phyloP scores from a whole-genome alignment of 2,888 invertebrate species.

The Hyppa rectilinea region DNA sequence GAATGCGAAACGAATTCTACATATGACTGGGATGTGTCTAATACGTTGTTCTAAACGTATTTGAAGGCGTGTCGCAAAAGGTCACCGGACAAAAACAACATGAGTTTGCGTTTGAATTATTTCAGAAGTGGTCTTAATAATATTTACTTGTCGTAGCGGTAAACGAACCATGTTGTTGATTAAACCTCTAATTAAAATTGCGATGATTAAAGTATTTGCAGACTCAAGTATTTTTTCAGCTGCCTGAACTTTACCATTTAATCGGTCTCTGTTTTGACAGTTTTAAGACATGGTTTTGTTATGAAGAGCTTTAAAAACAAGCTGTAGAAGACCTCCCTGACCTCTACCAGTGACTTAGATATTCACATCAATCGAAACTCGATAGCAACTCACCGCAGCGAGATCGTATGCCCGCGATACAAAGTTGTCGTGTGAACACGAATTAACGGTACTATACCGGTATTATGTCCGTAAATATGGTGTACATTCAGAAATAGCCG shows the following conservation, averaged over 20 bases:
- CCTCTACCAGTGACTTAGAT: conserved; percentile 35
- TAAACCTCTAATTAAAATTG: conserved; percentile 22
- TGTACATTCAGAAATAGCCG: conserved; percentile 79
- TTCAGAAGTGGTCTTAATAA: conserved; percentile 7
- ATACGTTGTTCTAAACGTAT: background rate
- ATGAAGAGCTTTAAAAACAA: conserved; percentile 1
- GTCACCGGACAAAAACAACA: background rate
- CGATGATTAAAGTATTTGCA: conserved; percentile 14
- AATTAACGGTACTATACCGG: conserved; percentile 71
- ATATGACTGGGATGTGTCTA: background rate
- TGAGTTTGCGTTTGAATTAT: background rate
- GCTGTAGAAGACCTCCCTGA: conserved; percentile 27
- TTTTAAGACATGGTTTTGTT: conserved; percentile 23
- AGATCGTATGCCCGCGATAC: conserved; percentile 45
- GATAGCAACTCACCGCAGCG: conserved; percentile 30
- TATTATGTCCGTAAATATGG: conserved; percentile 69
- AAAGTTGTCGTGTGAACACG: conserved; percentile 64
- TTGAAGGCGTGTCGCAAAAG: background rate
- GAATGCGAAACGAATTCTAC: conserved; percentile 1
- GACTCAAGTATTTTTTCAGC: conserved; percentile 27
- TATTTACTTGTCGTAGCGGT: background rate
- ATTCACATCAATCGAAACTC: conserved; percentile 27
- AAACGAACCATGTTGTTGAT: conserved; percentile 22
- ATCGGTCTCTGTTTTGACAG: conserved; percentile 47
- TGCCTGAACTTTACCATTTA: conserved; percentile 36